A percentile compares a stretch with the other conserved stretches of the same genome.
These are phyloP conservation scores for Cacoxenus indagator DNA, from an alignment of 2,888 invertebrate species.

Conservation along the genomic window DNA sequence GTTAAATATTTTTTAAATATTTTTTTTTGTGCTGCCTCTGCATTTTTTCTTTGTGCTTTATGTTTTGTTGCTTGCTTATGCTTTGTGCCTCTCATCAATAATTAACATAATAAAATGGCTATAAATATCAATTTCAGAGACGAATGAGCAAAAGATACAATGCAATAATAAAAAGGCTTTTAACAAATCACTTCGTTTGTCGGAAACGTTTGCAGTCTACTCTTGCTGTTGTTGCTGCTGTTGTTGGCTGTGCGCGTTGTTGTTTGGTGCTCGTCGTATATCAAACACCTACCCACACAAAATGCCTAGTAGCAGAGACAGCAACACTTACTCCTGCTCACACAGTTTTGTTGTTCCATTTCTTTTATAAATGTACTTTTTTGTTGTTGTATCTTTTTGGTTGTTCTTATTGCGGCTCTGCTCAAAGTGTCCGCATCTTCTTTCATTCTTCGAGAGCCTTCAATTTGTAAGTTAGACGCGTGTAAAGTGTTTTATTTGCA, in stretches of 20 bases:
- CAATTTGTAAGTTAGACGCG: slow-evolving; percentile 17
- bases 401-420: background rate
- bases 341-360: background rate
- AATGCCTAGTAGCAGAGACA: background rate
- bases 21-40: too few relatives aligned
- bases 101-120: slow-evolving; percentile 44
- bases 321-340: background rate
- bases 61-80: background rate
- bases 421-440: background rate
- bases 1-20: too few relatives aligned
- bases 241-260: background rate
- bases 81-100: slow-evolving; percentile 28
- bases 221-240: background rate
- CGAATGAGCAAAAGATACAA: background rate
- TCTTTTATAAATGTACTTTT: too few relatives aligned
- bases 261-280: background rate
- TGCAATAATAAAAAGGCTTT: slow-evolving; percentile 26
- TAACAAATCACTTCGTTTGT: slow-evolving; percentile 19
- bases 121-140: slow-evolving; percentile 41
- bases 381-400: background rate
- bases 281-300: background rate
- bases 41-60: background rate
- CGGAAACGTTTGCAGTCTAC: background rate
- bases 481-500: slow-evolving; percentile 20
- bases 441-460: slow-evolving; percentile 3